phyloP scores from a whole-genome alignment of 92 coral and sea anemone species.

The Muricea muricata region DNA sequence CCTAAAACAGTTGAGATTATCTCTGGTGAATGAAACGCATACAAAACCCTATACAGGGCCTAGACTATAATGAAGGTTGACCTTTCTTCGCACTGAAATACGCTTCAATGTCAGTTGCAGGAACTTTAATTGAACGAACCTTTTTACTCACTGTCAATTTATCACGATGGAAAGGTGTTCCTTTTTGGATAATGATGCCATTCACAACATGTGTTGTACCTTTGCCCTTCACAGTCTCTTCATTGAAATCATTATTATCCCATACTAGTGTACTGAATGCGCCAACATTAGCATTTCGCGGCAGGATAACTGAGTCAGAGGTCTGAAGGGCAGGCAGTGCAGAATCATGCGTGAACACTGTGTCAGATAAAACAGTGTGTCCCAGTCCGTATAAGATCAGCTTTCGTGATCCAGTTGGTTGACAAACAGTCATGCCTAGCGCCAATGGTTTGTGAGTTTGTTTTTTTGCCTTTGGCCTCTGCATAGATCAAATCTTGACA shows the following conservation, averaged over 20 bases:
- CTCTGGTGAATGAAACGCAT: no score
- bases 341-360: conserved; percentile 8
- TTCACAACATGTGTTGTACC: conserved; percentile 43
- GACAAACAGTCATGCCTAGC: conserved; percentile 28
- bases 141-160: background rate
- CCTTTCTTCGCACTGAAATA: conserved; percentile 6
- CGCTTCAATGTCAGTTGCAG: background rate
- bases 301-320: conserved; percentile 1
- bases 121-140: conserved; percentile 3
- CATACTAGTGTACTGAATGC: background rate
- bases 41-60: no score
- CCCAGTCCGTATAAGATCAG: conserved; percentile 19
- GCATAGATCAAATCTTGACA: conserved; percentile 25
- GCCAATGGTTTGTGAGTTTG: conserved; percentile 30
- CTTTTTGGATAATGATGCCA: conserved; percentile 32
- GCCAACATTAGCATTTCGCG: background rate
- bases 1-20: no score
- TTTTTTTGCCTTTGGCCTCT: conserved; percentile 14
- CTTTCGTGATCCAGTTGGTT: conserved; percentile 4
- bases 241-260: conserved; percentile 4
- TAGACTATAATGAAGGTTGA: background rate
- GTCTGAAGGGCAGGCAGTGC: conserved; percentile 9
- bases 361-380: conserved; percentile 18
- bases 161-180: background rate
- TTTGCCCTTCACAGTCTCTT: conserved; percentile 24